These are phyloP conservation scores for Berghia stephanieae DNA, from an alignment of 1,140 invertebrate species.

Conservation along the genomic window DNA sequence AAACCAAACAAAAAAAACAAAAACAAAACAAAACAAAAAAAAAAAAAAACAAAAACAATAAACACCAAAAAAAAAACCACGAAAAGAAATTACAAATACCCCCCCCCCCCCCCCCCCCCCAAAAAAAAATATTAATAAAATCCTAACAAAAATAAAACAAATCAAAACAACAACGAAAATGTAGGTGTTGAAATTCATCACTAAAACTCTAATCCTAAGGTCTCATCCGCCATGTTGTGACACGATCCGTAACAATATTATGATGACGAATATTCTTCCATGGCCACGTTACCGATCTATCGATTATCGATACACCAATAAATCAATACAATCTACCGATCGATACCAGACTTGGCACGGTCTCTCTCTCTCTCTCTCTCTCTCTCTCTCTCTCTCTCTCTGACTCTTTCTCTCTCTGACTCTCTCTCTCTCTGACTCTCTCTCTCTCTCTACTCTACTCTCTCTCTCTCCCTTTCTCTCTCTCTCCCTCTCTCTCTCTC, in stretches of 20 bases:
- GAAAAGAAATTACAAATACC: no score
- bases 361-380: constrained; percentile 8
- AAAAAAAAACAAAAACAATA: no score
- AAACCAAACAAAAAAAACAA: no score
- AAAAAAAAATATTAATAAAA: no score
- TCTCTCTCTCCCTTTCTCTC: background rate
- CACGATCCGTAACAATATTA: no score
- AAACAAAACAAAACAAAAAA: no score
- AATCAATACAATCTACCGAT: background rate
- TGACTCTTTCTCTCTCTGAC: constrained; percentile 10
- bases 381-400: constrained; percentile 16
- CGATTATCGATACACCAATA: background rate
- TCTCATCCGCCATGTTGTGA: background rate
- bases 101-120: no score
- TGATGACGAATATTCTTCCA: no score
- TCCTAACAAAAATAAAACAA: no score
- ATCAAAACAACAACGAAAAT: no score
- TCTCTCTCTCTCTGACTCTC: constrained; percentile 8
- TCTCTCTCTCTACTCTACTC: background rate
- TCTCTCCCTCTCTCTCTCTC: constrained; percentile 1
- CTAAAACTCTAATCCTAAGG: background rate
- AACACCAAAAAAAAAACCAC: no score
- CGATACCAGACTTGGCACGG: background rate
- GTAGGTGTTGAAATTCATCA: no score
- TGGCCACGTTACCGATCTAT: background rate